Conservation (phyloP, 2,888 invertebrate species). For the Escarpia spicata region DNA sequence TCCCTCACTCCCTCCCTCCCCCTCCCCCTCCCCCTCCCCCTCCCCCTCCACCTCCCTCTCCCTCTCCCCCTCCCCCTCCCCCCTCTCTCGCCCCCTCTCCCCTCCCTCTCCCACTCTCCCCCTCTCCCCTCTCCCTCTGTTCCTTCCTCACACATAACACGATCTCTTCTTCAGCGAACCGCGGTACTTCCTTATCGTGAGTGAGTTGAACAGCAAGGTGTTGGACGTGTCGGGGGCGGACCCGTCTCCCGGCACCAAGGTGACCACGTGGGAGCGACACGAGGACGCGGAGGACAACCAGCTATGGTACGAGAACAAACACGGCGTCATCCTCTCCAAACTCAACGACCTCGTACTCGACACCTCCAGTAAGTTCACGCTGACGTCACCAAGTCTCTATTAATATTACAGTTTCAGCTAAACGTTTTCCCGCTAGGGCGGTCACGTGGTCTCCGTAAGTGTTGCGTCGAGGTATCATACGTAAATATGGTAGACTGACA, state of each 20-base stretch:
- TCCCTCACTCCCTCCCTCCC: too few species aligned
- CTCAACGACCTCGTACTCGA: conserved; percentile 36
- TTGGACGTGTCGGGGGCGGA: conserved; percentile 27
- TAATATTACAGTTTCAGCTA: too few species aligned
- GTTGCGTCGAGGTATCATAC: too few species aligned
- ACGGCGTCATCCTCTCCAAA: conserved; percentile 31
- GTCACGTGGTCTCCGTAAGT: too few species aligned
- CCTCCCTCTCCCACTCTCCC: too few species aligned
- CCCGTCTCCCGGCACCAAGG: not conserved
- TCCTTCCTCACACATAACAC: not conserved
- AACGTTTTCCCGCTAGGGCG: too few species aligned
- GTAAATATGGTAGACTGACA: too few species aligned
- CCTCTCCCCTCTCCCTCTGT: not conserved
- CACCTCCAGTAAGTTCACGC: conserved; percentile 25
- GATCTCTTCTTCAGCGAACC: not conserved
- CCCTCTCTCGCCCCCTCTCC: too few species aligned
- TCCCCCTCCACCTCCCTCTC: too few species aligned
- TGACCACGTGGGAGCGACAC: conserved; percentile 27
- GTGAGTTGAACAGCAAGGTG: conserved; percentile 34
- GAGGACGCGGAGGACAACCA: conserved; percentile 29
- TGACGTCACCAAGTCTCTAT: not conserved
- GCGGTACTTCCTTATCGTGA: conserved; percentile 33
- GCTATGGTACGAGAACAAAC: conserved; percentile 37
- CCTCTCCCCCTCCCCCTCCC: too few species aligned
- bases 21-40: too few species aligned